Conservation (phyloP, 2,113 vertebrate genomes). For the Colistium nudipinnis region DNA sequence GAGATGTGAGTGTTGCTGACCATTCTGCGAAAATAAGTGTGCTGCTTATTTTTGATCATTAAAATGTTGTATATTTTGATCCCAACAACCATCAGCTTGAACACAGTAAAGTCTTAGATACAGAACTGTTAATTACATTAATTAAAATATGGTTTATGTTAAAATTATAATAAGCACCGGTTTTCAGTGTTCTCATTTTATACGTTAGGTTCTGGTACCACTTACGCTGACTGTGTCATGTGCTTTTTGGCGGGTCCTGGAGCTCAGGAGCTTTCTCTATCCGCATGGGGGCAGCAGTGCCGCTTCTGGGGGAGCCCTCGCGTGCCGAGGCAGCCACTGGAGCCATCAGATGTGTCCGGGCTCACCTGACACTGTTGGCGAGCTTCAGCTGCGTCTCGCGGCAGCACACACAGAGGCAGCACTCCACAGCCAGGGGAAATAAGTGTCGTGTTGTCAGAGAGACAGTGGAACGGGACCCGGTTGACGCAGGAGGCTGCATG, state of each 20-base stretch:
- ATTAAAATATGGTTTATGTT: no score
- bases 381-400: background rate
- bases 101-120: no score
- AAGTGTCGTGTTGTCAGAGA: background rate
- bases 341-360: slow-evolving; percentile 58
- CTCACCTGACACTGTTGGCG: slow-evolving; percentile 37
- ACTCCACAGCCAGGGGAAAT: background rate
- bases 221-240: background rate
- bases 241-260: background rate
- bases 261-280: background rate
- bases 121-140: no score
- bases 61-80: no score
- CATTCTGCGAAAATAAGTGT: no score
- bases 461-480: background rate
- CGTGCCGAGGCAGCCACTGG: no score
- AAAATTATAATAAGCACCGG: no score
- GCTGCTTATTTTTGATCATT: no score
- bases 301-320: background rate
- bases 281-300: slow-evolving; percentile 68
- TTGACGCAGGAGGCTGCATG: background rate
- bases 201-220: no score
- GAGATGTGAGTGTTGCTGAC: no score
- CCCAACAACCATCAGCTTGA: no score
- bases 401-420: rapidly evolving
- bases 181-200: no score